Evolutionary conservation across 2,113 vertebrate genomes (phyloP).

Genomic region (Meriones unguiculatus): DNA sequence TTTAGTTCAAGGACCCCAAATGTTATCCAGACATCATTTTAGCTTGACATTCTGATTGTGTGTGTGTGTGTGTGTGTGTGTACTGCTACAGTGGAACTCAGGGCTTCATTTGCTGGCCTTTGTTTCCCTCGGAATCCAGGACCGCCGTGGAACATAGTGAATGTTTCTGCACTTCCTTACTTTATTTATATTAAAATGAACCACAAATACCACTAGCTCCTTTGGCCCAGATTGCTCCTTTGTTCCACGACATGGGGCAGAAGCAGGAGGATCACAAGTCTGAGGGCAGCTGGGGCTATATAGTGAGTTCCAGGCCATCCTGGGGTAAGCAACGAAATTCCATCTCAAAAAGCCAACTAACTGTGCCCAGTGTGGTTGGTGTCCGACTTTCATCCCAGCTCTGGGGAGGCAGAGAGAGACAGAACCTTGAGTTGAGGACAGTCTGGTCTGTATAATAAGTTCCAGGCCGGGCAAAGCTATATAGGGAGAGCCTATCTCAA

Average conservation of each 20-base stretch:
- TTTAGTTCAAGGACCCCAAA: background rate
- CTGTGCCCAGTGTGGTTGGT: background rate
- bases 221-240: background rate
- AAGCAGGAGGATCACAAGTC: background rate
- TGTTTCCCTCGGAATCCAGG: conserved; percentile 20
- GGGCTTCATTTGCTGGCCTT: background rate
- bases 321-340: background rate
- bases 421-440: background rate
- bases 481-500: background rate
- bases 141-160: background rate
- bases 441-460: background rate
- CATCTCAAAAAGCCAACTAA: background rate
- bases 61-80: background rate
- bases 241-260: background rate
- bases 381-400: background rate
- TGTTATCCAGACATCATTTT: background rate
- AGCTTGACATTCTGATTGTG: background rate
- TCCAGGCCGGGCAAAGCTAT: background rate
- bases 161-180: conserved; percentile 12
- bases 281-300: background rate
- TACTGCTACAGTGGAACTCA: background rate
- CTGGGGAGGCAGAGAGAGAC: background rate
- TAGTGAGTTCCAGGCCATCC: background rate
- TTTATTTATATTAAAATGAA: conserved; percentile 15
- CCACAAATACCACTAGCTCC: background rate